Evolutionary conservation across 2,113 vertebrate species (phyloP).

Genomic region (Proteles cristata): DNA sequence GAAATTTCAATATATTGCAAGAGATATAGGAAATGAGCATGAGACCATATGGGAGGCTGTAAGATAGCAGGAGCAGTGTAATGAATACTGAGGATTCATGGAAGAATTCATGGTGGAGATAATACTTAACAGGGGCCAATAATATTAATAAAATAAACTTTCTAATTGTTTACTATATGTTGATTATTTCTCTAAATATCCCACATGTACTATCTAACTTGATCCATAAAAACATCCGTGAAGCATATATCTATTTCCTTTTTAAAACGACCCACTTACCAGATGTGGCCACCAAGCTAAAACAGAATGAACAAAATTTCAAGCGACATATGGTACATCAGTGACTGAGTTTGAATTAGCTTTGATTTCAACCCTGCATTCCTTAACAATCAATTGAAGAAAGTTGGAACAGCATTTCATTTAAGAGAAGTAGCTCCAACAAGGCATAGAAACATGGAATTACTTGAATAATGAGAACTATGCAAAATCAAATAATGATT

Average conservation of each 20-base stretch:
- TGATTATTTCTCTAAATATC: constrained; percentile 7
- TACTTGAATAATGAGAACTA: neutral
- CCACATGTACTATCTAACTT: neutral
- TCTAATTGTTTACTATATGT: neutral
- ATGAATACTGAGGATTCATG: neutral
- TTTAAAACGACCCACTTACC: neutral
- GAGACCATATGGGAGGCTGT: rapidly evolving
- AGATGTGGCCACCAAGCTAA: neutral
- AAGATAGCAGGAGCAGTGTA: neutral
- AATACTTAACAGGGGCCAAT: neutral
- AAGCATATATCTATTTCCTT: neutral
- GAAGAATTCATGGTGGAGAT: neutral
- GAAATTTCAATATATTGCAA: neutral
- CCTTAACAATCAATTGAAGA: neutral
- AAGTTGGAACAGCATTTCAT: neutral
- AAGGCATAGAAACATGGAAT: neutral
- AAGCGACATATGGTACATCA: neutral
- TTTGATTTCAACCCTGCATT: neutral
- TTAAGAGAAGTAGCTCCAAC: neutral
- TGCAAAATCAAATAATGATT: neutral
- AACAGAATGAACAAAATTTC: constrained; percentile 13
- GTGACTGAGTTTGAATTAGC: neutral
- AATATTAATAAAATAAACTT: neutral
- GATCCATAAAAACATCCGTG: neutral
- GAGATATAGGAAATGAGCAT: neutral